Evolutionary conservation across 1,140 invertebrate species (phyloP), one percentile per base, ranked within the genome.

Genomic region (Heliconius nattereri): DNA sequence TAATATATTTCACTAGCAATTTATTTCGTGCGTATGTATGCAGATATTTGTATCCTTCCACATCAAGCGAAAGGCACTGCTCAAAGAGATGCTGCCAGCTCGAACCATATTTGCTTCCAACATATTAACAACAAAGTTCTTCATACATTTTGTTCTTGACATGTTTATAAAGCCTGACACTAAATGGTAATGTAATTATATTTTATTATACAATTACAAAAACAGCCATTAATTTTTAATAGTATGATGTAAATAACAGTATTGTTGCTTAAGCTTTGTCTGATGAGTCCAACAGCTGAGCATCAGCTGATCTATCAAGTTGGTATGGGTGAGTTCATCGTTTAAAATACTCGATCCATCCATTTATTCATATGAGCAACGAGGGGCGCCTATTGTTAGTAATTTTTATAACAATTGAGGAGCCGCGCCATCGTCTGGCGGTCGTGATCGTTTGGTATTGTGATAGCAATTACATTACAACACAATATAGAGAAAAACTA

Each of bases 281-380:
- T 86, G 87, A 91, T 89, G 90, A 90, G 84, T 76, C 78, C 81
- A 91, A 90, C 91, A 92, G 91, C 88, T 91, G 89, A 90, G 83
- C 72, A 78, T 89, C 88, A 89, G 89, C 88, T 90, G 86, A 86
- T 78, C 78, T 79, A 49, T 45, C 49, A 52, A 20, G 32, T 35
- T 45, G 13, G 76, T 20, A 70, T 60, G 76, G 77, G 77, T 84
- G 81, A 84, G 81, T 81, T 83, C 81, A 84, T 82, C 76, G 70
- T 45, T 54, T 77, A 77, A 77, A 76, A 66, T 76, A 76, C 40
- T 77, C 70, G 66, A 71, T 66, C 45, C 45, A 72, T 76, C 35
- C 60, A 66, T 66, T 26, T 71, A 77, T 70, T 37, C 57, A 49
- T 52, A 70, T 19, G 16, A 40, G 57, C 66, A 81, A 78, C 71